Conservation (phyloP, 2,113 vertebrate genomes). For the Ctenodactylus gundi region DNA sequence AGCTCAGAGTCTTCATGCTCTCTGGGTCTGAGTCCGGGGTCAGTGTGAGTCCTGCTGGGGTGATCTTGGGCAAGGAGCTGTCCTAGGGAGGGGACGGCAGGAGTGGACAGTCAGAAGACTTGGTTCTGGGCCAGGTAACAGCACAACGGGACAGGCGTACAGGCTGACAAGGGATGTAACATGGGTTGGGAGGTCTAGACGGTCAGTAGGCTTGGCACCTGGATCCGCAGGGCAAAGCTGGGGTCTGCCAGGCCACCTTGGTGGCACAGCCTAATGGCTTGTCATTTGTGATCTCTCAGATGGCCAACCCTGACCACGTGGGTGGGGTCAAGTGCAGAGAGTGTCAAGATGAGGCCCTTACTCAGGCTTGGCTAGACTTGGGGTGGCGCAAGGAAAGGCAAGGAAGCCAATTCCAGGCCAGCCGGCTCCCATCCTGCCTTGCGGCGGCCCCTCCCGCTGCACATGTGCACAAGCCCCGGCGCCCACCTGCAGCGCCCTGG, state of each 20-base stretch:
- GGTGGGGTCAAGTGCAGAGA: not conserved
- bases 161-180: too few species aligned
- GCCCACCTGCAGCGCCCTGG: constrained; percentile 86
- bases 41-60: constrained; percentile 75
- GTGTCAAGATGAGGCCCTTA: not conserved
- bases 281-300: not conserved
- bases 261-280: not conserved
- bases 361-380: not conserved
- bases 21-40: constrained; percentile 89
- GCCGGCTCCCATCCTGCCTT: not conserved
- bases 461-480: accelerated
- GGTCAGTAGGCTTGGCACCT: not conserved
- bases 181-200: not conserved
- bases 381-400: not conserved
- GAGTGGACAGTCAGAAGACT: not conserved
- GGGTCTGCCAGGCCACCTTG: not conserved
- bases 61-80: constrained; percentile 54
- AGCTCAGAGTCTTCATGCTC: constrained; percentile 81
- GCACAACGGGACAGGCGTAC: not conserved
- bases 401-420: not conserved
- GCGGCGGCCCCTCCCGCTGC: not conserved
- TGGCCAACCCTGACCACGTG: not conserved
- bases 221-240: not conserved
- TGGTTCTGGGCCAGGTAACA: not conserved
- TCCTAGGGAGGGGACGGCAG: not conserved